A percentile compares a stretch with the other conserved stretches of the same genome.
phyloP scores from a whole-genome alignment of 92 coral and sea anemone genomes.

The Actinostola sp. region DNA sequence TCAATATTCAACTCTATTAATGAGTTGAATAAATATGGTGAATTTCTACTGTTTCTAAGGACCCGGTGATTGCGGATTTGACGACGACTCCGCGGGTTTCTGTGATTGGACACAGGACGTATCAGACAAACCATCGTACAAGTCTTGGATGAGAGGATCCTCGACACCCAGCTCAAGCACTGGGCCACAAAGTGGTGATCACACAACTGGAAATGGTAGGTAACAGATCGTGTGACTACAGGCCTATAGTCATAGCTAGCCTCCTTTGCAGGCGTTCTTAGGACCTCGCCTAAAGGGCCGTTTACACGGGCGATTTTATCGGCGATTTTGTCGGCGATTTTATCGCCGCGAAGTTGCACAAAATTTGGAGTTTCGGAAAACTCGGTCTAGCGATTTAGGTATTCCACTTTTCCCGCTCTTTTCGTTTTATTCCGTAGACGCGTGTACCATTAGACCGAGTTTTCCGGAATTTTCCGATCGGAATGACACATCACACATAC shows the following conservation, averaged over 20 bases:
- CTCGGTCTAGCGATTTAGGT: too few relatives aligned
- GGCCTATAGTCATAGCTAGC: background rate
- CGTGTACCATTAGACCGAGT: too few relatives aligned
- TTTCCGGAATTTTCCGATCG: too few relatives aligned
- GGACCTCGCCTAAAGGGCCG: too few relatives aligned
- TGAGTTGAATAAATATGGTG: background rate
- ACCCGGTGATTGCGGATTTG: conserved; percentile 82
- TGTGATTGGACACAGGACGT: conserved; percentile 43
- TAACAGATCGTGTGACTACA: background rate
- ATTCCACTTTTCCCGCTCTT: too few relatives aligned
- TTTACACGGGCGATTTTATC: too few relatives aligned
- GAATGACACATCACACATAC: too few relatives aligned
- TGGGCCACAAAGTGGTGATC: conserved; percentile 60
- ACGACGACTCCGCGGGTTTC: conserved; percentile 27
- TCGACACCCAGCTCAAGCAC: conserved; percentile 41
- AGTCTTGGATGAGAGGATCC: conserved; percentile 32
- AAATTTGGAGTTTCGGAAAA: too few relatives aligned
- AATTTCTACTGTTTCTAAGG: conserved; percentile 40
- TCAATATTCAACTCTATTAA: background rate
- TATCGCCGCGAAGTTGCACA: too few relatives aligned
- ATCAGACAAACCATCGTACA: conserved; percentile 8
- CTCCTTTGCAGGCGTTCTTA: too few relatives aligned
- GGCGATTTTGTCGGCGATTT: too few relatives aligned
- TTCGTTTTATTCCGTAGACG: too few relatives aligned
- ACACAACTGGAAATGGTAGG: conserved; percentile 59